These are phyloP conservation scores for Tillus elongatus DNA, from an alignment of 2,888 invertebrate genomes.

Conservation along the genomic window DNA sequence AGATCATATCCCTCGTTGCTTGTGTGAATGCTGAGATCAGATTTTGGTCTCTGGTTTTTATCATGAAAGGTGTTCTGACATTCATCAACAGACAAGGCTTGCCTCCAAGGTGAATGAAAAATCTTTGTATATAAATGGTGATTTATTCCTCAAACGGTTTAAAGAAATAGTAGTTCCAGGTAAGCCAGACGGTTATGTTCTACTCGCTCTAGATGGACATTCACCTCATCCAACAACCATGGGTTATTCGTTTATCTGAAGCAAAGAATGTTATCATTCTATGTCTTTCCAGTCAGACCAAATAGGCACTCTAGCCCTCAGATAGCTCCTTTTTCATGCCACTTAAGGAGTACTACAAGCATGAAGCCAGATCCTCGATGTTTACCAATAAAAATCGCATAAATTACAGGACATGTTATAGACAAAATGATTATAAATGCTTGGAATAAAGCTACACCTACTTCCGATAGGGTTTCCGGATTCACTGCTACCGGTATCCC, in stretches of 20 bases:
- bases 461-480: not conserved
- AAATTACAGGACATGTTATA: not conserved
- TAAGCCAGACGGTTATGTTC: conserved; percentile 1
- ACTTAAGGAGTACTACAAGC: conserved; percentile 4
- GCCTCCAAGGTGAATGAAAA: conserved; percentile 1
- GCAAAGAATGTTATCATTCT: conserved; percentile 2
- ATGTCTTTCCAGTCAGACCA: conserved; percentile 3
- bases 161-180: not conserved
- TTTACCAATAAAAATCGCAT: conserved; percentile 3
- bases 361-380: not conserved
- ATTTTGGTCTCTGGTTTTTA: not conserved
- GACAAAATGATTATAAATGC: not conserved
- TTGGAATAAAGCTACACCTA: conserved; percentile 3
- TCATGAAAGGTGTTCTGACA: not conserved
- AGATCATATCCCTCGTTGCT: not conserved
- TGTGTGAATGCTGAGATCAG: no score
- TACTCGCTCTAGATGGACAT: not conserved
- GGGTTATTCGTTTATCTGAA: conserved; percentile 2
- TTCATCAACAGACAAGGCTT: conserved; percentile 1
- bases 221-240: conserved; percentile 1
- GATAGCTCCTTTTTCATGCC: conserved; percentile 4
- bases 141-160: conserved; percentile 3
- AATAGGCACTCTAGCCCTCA: conserved; percentile 1
- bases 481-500: not conserved
- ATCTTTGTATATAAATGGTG: not conserved